phyloP scores from a whole-genome alignment of 2,797 vertebrate species.

The Bovichtus variegatus region DNA sequence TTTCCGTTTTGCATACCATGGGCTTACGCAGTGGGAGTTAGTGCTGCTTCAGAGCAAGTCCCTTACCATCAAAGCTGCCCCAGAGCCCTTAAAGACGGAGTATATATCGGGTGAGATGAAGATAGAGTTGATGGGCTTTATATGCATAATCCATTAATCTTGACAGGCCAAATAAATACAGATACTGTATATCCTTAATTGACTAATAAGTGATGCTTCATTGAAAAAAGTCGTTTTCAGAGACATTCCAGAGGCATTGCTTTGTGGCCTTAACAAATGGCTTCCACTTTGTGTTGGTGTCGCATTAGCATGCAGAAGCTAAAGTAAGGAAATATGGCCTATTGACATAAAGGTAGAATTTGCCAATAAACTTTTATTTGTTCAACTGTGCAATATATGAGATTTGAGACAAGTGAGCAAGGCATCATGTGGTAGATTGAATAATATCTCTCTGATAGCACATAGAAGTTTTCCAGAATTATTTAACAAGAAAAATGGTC shows the following conservation, averaged over 20 bases:
- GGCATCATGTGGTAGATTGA: neutral
- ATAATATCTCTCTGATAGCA: neutral
- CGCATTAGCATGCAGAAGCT: conserved; percentile 3
- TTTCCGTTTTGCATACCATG: conserved; percentile 13
- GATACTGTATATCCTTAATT: conserved; percentile 3
- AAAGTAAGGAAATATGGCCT: neutral
- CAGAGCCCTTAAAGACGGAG: conserved; percentile 15
- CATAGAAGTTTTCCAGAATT: neutral
- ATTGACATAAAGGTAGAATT: conserved; percentile 2
- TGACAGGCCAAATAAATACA: conserved; percentile 15
- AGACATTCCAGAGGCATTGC: conserved; percentile 17
- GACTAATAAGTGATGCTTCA: conserved; percentile 13
- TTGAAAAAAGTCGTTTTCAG: conserved; percentile 6
- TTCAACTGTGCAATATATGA: neutral
- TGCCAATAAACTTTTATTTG: conserved; percentile 3
- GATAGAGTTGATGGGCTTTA: conserved; percentile 14
- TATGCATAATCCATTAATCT: conserved; percentile 18
- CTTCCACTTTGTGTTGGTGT: conserved; percentile 11
- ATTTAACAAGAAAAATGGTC: neutral
- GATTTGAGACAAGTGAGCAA: neutral
- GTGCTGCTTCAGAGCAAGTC: conserved; percentile 1
- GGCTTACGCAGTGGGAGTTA: conserved; percentile 7
- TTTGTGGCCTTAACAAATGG: conserved; percentile 14
- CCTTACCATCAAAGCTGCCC: conserved; percentile 15
- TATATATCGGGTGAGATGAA: neutral